Conservation (phyloP, 1,140 invertebrate genomes). For the Oedothorax gibbosus region DNA sequence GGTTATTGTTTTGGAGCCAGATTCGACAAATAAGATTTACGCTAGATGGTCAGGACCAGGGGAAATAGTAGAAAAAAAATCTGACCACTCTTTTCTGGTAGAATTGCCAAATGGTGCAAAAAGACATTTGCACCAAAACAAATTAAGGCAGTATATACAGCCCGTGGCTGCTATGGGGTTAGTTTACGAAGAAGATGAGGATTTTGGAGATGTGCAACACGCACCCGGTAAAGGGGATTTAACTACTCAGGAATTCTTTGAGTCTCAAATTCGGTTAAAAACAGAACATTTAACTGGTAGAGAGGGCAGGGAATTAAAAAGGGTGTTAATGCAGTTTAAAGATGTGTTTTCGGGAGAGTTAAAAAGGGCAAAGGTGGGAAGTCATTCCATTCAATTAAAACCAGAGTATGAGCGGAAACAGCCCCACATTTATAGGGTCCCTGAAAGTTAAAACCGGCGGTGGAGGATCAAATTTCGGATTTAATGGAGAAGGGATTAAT, state of each 20-base stretch:
- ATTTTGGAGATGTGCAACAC: background rate
- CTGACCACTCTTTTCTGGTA: background rate
- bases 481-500: constrained; percentile 13
- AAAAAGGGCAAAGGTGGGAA: constrained; percentile 5
- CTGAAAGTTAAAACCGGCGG: background rate
- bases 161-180: background rate
- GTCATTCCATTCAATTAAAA: constrained; percentile 17
- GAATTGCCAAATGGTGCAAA: constrained; percentile 12
- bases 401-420: background rate
- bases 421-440: constrained; percentile 1
- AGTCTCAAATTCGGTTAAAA: no score
- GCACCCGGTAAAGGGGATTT: background rate
- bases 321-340: background rate
- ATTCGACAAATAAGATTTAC: background rate
- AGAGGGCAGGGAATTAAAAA: background rate
- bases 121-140: constrained; percentile 11
- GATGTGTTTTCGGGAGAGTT: background rate
- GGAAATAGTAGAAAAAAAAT: background rate
- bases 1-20: background rate
- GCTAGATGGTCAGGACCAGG: background rate
- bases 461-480: constrained; percentile 7
- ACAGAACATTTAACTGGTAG: background rate
- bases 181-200: constrained; percentile 14
- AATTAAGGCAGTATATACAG: constrained; percentile 1
- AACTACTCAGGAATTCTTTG: background rate